A percentile compares a stretch with the other conserved stretches of the same genome.
phyloP scores from a whole-genome alignment of 2,888 invertebrate genomes.

The Adelphocoris suturalis region DNA sequence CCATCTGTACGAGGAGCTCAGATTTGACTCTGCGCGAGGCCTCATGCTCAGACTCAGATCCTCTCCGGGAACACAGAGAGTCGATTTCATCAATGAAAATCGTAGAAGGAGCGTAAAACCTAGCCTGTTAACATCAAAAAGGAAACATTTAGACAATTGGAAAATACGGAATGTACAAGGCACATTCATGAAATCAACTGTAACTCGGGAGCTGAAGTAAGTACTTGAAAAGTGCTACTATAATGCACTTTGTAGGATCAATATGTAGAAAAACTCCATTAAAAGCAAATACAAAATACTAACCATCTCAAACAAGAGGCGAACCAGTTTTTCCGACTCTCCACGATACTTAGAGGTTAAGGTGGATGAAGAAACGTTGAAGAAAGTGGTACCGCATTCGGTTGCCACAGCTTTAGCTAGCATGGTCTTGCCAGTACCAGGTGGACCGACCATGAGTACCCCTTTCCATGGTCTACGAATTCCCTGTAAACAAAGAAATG shows the following conservation, averaged over 20 bases:
- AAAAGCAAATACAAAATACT: slow-evolving; percentile 74
- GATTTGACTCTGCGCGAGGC: slow-evolving; percentile 98
- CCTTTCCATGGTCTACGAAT: slow-evolving; percentile 98
- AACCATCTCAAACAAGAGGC: slow-evolving; percentile 98
- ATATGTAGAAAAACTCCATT: too few relatives aligned
- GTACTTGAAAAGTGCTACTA: too few relatives aligned
- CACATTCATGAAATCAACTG: too few relatives aligned
- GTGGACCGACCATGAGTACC: slow-evolving; percentile 95
- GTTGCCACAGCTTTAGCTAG: slow-evolving; percentile 98
- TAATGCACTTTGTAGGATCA: too few relatives aligned
- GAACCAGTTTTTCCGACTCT: slow-evolving; percentile 98
- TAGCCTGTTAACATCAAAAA: slow-evolving; percentile 83
- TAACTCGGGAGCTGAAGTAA: too few relatives aligned
- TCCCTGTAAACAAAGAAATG: slow-evolving; percentile 81
- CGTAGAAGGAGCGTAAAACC: slow-evolving; percentile 98
- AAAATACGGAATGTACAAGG: too few relatives aligned
- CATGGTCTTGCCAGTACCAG: slow-evolving; percentile 97
- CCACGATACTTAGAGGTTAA: slow-evolving; percentile 99
- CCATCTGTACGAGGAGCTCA: slow-evolving; percentile 98
- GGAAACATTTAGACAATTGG: neutral
- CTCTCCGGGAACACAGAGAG: slow-evolving; percentile 95
- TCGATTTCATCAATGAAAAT: slow-evolving; percentile 99
- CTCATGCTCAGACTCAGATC: slow-evolving; percentile 98
- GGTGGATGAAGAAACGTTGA: slow-evolving; percentile 97
- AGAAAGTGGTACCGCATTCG: slow-evolving; percentile 98